Conservation (phyloP, 2,113 vertebrate species). For the Sula dactylatra region DNA sequence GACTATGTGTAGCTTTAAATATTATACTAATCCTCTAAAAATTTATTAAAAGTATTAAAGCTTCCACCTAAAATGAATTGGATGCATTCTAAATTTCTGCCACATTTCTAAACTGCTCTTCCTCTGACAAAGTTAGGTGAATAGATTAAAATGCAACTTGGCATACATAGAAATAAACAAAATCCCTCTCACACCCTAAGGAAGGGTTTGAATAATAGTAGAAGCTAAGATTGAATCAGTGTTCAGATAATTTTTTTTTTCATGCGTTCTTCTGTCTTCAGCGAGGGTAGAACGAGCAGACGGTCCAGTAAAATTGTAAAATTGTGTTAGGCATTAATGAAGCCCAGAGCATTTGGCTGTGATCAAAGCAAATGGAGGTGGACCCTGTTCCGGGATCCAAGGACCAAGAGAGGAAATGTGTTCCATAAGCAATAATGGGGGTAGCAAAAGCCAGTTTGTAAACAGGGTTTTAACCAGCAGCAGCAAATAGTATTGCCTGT, state of each 20-base stretch:
- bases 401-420: not conserved
- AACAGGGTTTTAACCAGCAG: not conserved
- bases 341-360: not conserved
- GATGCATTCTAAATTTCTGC: not conserved
- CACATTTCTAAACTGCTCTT: not conserved
- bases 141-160: not conserved
- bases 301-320: not conserved
- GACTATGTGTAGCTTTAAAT: not conserved
- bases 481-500: not conserved
- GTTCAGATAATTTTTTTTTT: not conserved
- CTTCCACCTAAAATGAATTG: not conserved
- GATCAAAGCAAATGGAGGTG: not conserved
- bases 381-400: not conserved
- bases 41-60: not conserved
- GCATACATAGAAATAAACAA: not conserved
- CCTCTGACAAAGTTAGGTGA: not conserved
- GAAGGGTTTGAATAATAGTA: not conserved
- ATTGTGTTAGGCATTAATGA: not conserved
- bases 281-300: not conserved
- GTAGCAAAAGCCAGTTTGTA: not conserved
- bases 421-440: not conserved
- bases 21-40: not conserved
- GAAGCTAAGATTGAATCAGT: not conserved
- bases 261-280: not conserved
- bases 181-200: not conserved